These are phyloP conservation scores for Andricus quercusramuli DNA, from an alignment of 2,888 invertebrate species.

Conservation along the genomic window DNA sequence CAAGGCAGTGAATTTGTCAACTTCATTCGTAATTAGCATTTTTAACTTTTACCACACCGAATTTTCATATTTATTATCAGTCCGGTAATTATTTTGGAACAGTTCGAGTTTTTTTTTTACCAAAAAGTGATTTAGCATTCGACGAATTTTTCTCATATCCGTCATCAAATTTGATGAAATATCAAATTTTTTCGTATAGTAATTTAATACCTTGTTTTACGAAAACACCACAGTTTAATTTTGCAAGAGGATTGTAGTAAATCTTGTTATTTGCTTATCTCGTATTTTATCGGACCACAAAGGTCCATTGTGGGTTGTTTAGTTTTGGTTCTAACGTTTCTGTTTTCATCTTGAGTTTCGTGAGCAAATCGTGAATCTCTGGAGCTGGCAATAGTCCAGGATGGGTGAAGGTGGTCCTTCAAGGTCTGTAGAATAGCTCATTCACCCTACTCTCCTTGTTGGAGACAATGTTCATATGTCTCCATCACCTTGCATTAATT, in stretches of 20 bases:
- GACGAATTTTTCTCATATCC: too few species aligned
- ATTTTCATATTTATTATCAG: too few species aligned
- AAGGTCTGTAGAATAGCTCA: background rate
- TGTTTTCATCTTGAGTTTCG: background rate
- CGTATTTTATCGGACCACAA: background rate
- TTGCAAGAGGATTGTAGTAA: background rate
- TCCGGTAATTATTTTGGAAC: too few species aligned
- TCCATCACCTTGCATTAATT: background rate
- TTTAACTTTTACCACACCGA: too few species aligned
- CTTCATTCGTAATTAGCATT: too few species aligned
- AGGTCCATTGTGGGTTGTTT: background rate
- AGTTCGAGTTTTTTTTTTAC: too few species aligned
- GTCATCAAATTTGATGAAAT: too few species aligned
- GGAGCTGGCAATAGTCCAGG: background rate
- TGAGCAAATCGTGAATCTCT: background rate
- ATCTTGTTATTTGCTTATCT: background rate
- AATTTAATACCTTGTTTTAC: too few species aligned
- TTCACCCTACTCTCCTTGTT: background rate
- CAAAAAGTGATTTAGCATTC: too few species aligned
- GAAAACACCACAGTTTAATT: background rate
- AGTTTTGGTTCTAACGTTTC: background rate
- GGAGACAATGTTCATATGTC: background rate
- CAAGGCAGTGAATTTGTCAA: too few species aligned
- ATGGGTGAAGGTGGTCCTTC: slow-evolving; percentile 1
- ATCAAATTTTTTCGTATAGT: too few species aligned